Percentiles rank a stretch among this genome's conserved stretches.
Evolutionary conservation across 2,888 invertebrate species (phyloP).

Genomic region (Lacanobia wlatinum): DNA sequence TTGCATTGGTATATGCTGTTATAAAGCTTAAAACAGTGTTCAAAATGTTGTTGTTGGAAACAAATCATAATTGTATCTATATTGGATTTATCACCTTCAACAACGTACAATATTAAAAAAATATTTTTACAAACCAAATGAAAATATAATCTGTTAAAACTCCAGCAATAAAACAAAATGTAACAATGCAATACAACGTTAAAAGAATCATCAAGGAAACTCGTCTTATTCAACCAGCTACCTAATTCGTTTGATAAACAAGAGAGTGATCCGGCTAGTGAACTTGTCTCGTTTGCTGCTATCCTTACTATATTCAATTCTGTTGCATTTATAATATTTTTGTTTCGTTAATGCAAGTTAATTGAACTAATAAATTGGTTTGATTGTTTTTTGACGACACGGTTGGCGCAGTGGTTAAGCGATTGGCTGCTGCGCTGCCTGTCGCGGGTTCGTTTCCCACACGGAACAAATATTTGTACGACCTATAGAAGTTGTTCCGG

Average conservation of each 20-base stretch:
- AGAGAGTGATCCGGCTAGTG: slow-evolving; percentile 19
- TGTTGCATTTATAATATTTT: background rate
- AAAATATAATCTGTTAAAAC: background rate
- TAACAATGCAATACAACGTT: slow-evolving; percentile 2
- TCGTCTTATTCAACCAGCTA: slow-evolving; percentile 5
- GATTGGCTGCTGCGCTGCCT: too few relatives aligned
- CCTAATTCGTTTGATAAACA: slow-evolving; percentile 19
- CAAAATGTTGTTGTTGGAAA: too few relatives aligned
- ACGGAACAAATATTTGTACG: too few relatives aligned
- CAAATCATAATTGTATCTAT: too few relatives aligned
- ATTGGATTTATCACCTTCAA: background rate
- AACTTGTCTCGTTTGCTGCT: slow-evolving; percentile 11
- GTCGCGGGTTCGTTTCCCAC: too few relatives aligned
- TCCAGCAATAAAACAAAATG: background rate
- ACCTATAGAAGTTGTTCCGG: too few relatives aligned
- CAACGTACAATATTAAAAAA: background rate
- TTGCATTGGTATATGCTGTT: too few relatives aligned
- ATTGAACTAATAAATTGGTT: background rate
- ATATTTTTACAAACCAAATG: background rate
- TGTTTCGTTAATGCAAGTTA: background rate
- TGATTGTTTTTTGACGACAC: too few relatives aligned
- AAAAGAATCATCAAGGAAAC: slow-evolving; percentile 8
- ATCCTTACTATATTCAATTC: background rate
- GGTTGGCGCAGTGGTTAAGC: too few relatives aligned
- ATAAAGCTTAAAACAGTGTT: too few relatives aligned